phyloP scores from a whole-genome alignment of 2,888 invertebrate genomes.

The Spilarctia lutea region DNA sequence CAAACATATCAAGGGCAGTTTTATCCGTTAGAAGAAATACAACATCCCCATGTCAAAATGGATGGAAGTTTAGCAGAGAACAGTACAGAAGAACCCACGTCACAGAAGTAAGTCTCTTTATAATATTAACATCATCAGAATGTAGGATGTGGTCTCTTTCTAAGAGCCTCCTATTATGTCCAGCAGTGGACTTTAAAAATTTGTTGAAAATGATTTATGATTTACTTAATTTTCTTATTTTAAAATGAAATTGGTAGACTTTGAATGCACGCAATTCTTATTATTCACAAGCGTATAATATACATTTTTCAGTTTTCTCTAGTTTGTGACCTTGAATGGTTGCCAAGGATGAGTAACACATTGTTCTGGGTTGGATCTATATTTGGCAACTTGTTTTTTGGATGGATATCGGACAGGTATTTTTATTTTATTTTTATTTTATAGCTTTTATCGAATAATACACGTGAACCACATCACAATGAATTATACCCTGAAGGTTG shows the following conservation, averaged over 20 bases:
- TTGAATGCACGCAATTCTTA: no score
- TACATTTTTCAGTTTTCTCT: conserved; percentile 84
- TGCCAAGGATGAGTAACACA: conserved; percentile 88
- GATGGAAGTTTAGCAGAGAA: conserved; percentile 88
- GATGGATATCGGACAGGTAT: conserved; percentile 89
- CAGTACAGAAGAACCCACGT: conserved; percentile 89
- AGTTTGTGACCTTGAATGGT: conserved; percentile 88
- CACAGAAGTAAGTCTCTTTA: conserved; percentile 84
- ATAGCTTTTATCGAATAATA: no score
- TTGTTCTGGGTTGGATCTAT: conserved; percentile 90
- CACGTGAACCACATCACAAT: no score
- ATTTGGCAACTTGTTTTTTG: conserved; percentile 89
- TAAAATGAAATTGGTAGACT: no score
- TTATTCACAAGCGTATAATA: no score
- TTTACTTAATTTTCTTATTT: no score
- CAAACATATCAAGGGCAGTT: conserved; percentile 64
- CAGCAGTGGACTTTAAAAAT: no score
- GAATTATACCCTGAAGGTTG: no score
- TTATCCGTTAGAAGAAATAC: conserved; percentile 69
- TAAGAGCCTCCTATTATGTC: no score
- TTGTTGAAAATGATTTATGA: no score
- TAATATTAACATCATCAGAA: no score
- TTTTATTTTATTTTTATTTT: not conserved
- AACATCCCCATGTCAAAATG: conserved; percentile 80
- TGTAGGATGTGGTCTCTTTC: no score